Conservation (phyloP, 2,888 invertebrate species). For the Catotricha subobsoleta region DNA sequence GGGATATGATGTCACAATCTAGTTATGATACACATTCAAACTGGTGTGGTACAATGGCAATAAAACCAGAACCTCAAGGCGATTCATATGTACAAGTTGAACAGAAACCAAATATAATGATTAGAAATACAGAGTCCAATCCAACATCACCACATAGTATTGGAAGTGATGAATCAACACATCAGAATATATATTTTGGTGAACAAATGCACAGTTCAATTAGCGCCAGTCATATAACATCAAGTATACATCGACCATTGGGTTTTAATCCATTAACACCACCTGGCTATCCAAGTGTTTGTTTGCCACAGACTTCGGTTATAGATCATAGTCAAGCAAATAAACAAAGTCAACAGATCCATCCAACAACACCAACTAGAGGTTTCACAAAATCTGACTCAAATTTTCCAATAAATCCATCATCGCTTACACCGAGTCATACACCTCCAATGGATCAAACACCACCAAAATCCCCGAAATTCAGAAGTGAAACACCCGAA, state of each 20-base stretch:
- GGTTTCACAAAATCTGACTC: constrained; percentile 5
- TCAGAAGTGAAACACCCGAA: constrained; percentile 13
- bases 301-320: constrained; percentile 28
- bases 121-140: constrained; percentile 26
- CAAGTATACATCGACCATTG: constrained; percentile 27
- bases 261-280: constrained; percentile 44
- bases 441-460: constrained; percentile 30
- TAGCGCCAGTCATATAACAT: too few relatives aligned
- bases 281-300: constrained; percentile 30
- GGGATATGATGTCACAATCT: constrained; percentile 8
- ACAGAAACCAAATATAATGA: neutral
- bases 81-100: neutral
- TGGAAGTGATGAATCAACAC: constrained; percentile 24
- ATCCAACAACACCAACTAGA: constrained; percentile 6
- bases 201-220: neutral
- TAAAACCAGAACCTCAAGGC: constrained; percentile 4
- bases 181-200: neutral
- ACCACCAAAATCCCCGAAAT: constrained; percentile 27
- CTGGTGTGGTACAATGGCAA: neutral
- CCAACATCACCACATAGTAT: constrained; percentile 34
- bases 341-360: constrained; percentile 7
- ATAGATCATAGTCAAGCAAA: constrained; percentile 26
- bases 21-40: neutral
- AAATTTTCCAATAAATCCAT: neutral
- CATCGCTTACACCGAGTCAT: constrained; percentile 19